Base-by-base conservation (phyloP, 1,140 invertebrate species). In the Drosophila fuyamai region DNA sequence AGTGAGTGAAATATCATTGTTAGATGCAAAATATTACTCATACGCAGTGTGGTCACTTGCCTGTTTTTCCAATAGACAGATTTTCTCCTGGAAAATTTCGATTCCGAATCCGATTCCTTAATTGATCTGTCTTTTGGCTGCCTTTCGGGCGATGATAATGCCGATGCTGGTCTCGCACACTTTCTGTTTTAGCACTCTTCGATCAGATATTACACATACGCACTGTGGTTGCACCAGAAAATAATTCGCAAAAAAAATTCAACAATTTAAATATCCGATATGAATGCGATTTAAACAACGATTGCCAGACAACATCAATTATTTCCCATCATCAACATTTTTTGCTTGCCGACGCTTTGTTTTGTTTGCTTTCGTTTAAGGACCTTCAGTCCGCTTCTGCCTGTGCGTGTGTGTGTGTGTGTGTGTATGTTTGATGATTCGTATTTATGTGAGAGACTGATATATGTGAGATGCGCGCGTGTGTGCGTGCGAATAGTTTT, bases 211-310 rank as follows among this genome's bases (percentile, higher is more conserved):
- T 68, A 57, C 82, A 78, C 80, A 88, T 78, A 81, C 79, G 80
- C 84, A 88, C 82, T 88, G 83, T 72, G 46, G 56, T 48, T 54
- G 32, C 84, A 89, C 83, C 62, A 84, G 55, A 80, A 89, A 89
- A 88, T 55, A 89, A 84, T 85, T 72, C 41, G 62, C 35, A 89
- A 90, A 88, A 88, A 88, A 79, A 79, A 77, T 41, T 14, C n/a
- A 46, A 41, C 23, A 67, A 76, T 29, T 46, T n/a, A 46, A 44
- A n/a, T 55, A 55, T 55, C 18, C 38, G 38, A 55, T 40, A 40
- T 55, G 50, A 41, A 18, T 41, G 35, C 41, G 41, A 18, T 46
- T 47, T 29, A 27, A 50, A 32, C n/a, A 32, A 29, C 51, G 43
- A 72, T 46, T 43, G 65, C 60, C 44, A 55, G 55, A 41, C 60